These are phyloP conservation scores for Pseudomyrmex flavicornis DNA, from an alignment of 1,140 invertebrate species.

Conservation along the genomic window DNA sequence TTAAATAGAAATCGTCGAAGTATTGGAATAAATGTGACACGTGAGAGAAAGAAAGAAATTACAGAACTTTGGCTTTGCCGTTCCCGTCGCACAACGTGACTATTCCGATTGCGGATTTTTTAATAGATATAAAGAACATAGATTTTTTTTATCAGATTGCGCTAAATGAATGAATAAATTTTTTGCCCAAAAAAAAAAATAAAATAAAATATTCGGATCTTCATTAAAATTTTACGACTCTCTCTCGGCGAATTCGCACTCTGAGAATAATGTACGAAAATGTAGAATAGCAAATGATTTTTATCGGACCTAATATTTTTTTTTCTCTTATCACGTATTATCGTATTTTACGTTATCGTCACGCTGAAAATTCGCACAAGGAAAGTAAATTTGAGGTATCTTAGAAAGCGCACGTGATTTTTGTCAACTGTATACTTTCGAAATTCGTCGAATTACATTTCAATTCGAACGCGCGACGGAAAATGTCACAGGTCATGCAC, in stretches of 20 bases:
- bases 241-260: constrained; percentile 6
- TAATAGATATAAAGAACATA: background rate
- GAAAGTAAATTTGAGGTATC: no score
- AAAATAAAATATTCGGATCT: constrained; percentile 27
- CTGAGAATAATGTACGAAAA: constrained; percentile 4
- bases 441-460: background rate
- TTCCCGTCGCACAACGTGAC: no score
- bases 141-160: constrained; percentile 14
- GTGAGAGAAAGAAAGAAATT: constrained; percentile 4
- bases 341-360: no score
- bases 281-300: constrained; percentile 16
- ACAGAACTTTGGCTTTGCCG: constrained; percentile 47
- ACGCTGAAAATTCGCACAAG: no score
- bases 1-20: constrained; percentile 68
- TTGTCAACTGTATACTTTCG: no score
- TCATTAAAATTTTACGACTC: constrained; percentile 19
- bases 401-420: background rate
- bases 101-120: no score
- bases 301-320: background rate
- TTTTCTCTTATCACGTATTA: background rate
- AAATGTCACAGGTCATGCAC: background rate
- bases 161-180: background rate
- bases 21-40: constrained; percentile 22
- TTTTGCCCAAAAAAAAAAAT: background rate
- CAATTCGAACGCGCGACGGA: background rate